Evolutionary conservation across 2,113 vertebrate species (phyloP).

Genomic region (Oceanites oceanicus): DNA sequence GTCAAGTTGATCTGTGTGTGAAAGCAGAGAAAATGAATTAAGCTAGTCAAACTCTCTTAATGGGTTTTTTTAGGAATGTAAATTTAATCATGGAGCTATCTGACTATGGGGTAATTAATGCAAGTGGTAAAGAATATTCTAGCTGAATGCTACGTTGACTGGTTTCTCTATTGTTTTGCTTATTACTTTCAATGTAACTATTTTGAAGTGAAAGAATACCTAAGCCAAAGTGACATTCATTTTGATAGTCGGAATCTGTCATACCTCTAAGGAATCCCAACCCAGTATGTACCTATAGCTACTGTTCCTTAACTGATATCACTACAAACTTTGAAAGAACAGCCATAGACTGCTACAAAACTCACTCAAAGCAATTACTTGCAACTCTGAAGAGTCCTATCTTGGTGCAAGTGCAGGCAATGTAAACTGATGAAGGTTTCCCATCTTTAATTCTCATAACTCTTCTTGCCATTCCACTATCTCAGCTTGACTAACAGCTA

Average conservation of each 20-base stretch:
- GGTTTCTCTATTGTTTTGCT: neutral
- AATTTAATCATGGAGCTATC: neutral
- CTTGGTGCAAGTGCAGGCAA: neutral
- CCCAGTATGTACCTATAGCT: neutral
- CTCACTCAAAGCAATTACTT: neutral
- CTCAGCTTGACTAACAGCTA: neutral
- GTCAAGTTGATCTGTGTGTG: slow-evolving; percentile 84
- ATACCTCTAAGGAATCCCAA: neutral
- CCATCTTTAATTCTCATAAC: neutral
- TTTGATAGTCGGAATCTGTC: neutral
- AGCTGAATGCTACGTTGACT: neutral
- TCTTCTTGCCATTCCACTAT: neutral
- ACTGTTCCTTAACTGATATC: neutral
- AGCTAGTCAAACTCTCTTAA: neutral
- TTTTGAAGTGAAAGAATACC: neutral
- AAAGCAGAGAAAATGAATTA: slow-evolving; percentile 23
- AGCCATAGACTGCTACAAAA: neutral
- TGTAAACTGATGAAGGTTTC: neutral
- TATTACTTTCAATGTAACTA: neutral
- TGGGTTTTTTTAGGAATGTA: neutral
- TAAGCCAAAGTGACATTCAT: neutral
- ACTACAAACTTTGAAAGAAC: neutral
- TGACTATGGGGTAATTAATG: neutral
- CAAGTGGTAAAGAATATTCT: neutral
- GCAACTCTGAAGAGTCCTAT: neutral